Evolutionary conservation across 2,797 vertebrate genomes (phyloP).

Genomic region (Vultur gryphus): DNA sequence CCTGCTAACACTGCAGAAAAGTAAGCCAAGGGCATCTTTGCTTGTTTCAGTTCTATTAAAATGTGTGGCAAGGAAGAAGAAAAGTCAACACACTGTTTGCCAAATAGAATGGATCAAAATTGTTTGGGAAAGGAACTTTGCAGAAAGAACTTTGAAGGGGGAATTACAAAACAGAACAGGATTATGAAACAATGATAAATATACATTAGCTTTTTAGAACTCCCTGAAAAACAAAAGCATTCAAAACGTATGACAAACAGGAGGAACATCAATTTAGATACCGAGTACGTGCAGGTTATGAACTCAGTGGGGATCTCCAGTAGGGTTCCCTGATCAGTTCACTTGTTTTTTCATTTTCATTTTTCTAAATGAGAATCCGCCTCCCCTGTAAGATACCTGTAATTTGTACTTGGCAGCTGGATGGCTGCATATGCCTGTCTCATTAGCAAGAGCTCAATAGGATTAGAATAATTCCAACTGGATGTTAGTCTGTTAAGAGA

Average conservation of each 20-base stretch:
- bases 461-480: constrained; percentile 13
- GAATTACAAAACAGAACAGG: neutral
- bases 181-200: neutral
- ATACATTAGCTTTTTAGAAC: neutral
- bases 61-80: constrained; percentile 5
- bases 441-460: constrained; percentile 22
- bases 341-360: neutral
- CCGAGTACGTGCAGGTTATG: accelerated
- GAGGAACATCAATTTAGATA: neutral
- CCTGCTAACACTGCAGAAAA: constrained; percentile 49
- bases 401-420: constrained; percentile 25
- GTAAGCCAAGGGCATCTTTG: constrained; percentile 54
- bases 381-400: neutral
- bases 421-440: neutral
- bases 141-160: neutral
- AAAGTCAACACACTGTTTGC: constrained; percentile 52
- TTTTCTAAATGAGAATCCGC: neutral
- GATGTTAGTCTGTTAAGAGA: neutral
- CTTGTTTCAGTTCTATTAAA: constrained; percentile 47
- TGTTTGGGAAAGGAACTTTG: constrained; percentile 2
- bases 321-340: neutral
- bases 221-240: neutral
- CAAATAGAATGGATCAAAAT: neutral
- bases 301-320: neutral
- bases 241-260: neutral